Percentiles rank a stretch among this genome's conserved stretches.
These are phyloP conservation scores for Wasmannia auropunctata DNA, from an alignment of 1,140 invertebrate genomes.

Conservation along the genomic window DNA sequence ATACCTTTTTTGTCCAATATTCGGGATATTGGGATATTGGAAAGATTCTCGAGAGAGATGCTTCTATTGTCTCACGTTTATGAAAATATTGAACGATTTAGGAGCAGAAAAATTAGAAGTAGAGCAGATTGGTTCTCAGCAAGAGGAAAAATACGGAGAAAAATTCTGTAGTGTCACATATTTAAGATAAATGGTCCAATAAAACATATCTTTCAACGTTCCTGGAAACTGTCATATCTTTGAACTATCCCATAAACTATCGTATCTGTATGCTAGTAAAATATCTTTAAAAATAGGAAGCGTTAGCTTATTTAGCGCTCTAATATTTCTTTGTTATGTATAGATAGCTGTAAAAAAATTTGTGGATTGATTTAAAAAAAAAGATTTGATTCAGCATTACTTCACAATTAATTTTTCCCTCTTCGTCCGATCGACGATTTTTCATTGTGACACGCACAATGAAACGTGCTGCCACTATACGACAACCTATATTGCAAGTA, in stretches of 20 bases:
- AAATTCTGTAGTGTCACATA: no score
- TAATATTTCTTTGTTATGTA: neutral
- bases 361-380: neutral
- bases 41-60: neutral
- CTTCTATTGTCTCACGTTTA: neutral
- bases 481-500: neutral
- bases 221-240: constrained; percentile 5
- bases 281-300: neutral
- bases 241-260: neutral
- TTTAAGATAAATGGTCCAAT: constrained; percentile 10
- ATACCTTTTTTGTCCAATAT: neutral
- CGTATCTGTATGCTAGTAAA: constrained; percentile 31
- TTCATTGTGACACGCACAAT: neutral
- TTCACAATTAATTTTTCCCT: neutral
- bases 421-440: neutral
- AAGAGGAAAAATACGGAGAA: neutral
- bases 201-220: constrained; percentile 26
- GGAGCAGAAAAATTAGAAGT: neutral
- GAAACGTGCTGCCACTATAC: neutral
- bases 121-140: neutral
- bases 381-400: neutral
- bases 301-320: neutral
- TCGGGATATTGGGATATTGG: neutral
- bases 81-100: neutral
- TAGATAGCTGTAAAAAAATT: neutral